These are phyloP conservation scores for Amazona vittata DNA, from an alignment of 2,113 vertebrate genomes.

Conservation along the genomic window DNA sequence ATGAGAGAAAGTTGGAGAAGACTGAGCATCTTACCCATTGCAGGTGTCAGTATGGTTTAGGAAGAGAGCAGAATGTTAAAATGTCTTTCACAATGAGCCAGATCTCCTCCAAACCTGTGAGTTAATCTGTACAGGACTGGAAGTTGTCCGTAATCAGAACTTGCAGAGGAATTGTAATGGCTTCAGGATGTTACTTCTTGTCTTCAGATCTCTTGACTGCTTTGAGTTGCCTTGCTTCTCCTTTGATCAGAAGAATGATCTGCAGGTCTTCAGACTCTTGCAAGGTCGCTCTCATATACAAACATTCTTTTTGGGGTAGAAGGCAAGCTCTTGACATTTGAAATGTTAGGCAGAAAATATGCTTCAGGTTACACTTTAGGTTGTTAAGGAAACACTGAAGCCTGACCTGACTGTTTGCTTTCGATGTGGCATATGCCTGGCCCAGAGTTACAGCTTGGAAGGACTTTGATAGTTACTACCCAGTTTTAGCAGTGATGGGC, in stretches of 20 bases:
- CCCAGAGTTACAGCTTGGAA: background rate
- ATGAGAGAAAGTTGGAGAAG: background rate
- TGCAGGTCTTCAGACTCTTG: constrained; percentile 14
- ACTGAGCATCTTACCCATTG: background rate
- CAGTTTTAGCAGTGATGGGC: background rate
- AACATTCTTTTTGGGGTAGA: background rate
- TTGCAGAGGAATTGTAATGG: background rate
- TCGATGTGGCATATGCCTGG: background rate
- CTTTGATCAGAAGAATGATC: constrained; percentile 2
- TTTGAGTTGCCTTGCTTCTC: background rate
- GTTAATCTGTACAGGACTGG: background rate
- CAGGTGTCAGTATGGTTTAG: background rate
- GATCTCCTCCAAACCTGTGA: background rate
- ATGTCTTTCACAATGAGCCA: background rate
- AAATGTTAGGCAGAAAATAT: background rate
- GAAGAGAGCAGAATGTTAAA: background rate
- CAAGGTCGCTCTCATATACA: background rate
- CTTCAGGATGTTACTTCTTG: background rate
- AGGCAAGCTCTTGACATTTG: background rate
- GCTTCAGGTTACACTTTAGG: background rate
- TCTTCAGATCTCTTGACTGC: constrained; percentile 10
- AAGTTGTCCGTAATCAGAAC: background rate
- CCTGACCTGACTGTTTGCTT: background rate
- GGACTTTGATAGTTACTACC: background rate
- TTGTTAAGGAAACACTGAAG: constrained; percentile 16